These are phyloP conservation scores for Trachymyrmex septentrionalis DNA, from an alignment of 1,140 invertebrate genomes.

Conservation along the genomic window DNA sequence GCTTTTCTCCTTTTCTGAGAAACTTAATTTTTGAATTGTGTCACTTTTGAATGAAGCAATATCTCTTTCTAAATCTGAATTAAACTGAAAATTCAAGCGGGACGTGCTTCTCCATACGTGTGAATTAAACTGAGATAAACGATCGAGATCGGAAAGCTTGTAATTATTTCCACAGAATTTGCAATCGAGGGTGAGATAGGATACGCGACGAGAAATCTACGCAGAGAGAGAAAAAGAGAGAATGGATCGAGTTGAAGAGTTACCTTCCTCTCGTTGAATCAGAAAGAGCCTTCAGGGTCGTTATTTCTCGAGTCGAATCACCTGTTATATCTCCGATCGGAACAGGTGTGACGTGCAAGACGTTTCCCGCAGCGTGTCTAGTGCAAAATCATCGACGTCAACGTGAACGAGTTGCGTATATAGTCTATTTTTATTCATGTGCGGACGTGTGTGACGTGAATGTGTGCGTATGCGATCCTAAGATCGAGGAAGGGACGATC, in stretches of 20 bases:
- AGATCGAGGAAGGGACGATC: constrained; percentile 20
- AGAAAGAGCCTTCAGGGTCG: constrained; percentile 27
- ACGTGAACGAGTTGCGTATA: constrained; percentile 19
- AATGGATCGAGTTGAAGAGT: neutral
- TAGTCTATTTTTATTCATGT: constrained; percentile 22
- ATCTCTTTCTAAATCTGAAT: neutral
- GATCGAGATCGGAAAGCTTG: neutral
- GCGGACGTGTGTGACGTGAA: neutral
- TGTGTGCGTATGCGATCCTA: neutral
- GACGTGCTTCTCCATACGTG: neutral
- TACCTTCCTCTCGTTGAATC: neutral
- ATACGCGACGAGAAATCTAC: neutral
- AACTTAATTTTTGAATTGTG: too few species aligned
- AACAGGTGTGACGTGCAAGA: constrained; percentile 29
- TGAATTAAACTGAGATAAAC: neutral
- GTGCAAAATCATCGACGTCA: constrained; percentile 21
- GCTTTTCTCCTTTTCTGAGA: too few species aligned
- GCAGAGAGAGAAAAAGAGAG: constrained; percentile 14
- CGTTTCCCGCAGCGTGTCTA: neutral
- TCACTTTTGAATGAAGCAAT: too few species aligned
- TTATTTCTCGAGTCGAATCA: constrained; percentile 33
- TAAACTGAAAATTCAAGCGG: neutral
- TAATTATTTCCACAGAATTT: constrained; percentile 17
- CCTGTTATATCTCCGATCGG: constrained; percentile 18
- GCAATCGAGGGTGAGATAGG: neutral